phyloP scores from a whole-genome alignment of 2,113 vertebrate species.

The Xenopus laevis region DNA sequence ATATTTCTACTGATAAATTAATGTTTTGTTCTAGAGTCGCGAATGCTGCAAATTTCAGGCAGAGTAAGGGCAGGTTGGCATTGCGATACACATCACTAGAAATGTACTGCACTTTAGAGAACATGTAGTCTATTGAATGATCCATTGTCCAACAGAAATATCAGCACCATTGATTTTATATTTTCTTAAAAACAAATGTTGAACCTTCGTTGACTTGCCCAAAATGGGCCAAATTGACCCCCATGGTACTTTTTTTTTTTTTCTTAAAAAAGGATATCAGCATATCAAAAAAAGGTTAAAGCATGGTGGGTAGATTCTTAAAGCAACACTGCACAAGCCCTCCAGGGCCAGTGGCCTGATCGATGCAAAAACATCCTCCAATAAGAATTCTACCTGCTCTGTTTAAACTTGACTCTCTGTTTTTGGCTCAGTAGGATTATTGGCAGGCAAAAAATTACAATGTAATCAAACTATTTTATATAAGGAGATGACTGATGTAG shows the following conservation, averaged over 20 bases:
- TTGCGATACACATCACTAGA: slow-evolving; percentile 49
- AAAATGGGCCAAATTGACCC: slow-evolving; percentile 51
- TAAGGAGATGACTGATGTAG: no score
- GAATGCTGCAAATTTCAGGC: slow-evolving; percentile 22
- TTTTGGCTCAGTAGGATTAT: no score
- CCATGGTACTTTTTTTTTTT: slow-evolving; percentile 52
- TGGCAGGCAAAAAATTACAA: no score
- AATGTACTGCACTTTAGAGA: slow-evolving; percentile 71
- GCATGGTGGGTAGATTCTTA: no score
- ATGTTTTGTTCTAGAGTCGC: slow-evolving; percentile 1
- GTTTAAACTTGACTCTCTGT: no score
- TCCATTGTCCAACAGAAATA: slow-evolving; percentile 54
- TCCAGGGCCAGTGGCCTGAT: no score
- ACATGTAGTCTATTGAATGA: slow-evolving; percentile 58
- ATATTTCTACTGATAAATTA: slow-evolving; percentile 62
- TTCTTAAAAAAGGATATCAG: no score
- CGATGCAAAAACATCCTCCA: no score
- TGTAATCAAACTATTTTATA: no score
- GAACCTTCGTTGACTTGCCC: slow-evolving; percentile 52
- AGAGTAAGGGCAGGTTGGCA: slow-evolving; percentile 26
- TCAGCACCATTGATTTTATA: slow-evolving; percentile 52
- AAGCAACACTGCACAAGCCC: no score
- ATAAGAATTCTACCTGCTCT: no score
- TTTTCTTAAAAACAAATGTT: slow-evolving; percentile 53
- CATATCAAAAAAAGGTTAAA: no score